Evolutionary conservation across 2,113 vertebrate species (phyloP).

Genomic region (Cyanistes caeruleus): DNA sequence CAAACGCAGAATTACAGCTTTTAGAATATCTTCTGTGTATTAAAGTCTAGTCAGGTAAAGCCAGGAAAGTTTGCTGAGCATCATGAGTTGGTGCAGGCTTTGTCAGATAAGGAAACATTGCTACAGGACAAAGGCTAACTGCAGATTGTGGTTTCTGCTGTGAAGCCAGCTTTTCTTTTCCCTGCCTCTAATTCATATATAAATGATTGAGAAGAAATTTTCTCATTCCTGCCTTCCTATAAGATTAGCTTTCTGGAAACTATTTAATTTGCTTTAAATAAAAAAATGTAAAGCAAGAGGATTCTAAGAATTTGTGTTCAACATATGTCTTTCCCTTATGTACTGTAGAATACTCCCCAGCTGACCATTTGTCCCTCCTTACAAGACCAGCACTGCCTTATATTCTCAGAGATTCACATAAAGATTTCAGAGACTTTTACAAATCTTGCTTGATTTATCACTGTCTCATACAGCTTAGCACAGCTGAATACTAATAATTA

Average conservation of each 20-base stretch:
- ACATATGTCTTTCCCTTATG: not conserved
- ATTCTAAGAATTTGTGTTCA: not conserved
- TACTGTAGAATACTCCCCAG: not conserved
- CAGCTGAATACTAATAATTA: constrained; percentile 19
- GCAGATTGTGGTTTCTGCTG: not conserved
- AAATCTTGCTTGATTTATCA: constrained; percentile 46
- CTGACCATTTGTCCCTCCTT: not conserved
- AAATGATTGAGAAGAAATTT: not conserved
- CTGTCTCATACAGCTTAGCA: not conserved
- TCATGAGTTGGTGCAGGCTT: not conserved
- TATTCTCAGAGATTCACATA: not conserved
- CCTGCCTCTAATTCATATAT: not conserved
- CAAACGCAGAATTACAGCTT: not conserved
- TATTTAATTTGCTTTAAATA: not conserved
- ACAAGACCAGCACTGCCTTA: not conserved
- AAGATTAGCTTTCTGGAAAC: not conserved
- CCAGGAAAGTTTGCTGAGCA: not conserved
- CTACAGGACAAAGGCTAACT: not conserved
- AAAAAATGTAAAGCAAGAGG: not conserved
- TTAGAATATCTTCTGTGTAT: not conserved
- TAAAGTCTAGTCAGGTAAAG: not conserved
- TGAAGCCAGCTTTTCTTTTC: not conserved
- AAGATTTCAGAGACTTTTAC: constrained; percentile 31
- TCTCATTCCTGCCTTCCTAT: not conserved
- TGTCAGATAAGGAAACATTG: not conserved